Evolutionary conservation across 2,113 vertebrate genomes (phyloP), one percentile per base, ranked within the genome.

Genomic region (Australoheros scitulus): DNA sequence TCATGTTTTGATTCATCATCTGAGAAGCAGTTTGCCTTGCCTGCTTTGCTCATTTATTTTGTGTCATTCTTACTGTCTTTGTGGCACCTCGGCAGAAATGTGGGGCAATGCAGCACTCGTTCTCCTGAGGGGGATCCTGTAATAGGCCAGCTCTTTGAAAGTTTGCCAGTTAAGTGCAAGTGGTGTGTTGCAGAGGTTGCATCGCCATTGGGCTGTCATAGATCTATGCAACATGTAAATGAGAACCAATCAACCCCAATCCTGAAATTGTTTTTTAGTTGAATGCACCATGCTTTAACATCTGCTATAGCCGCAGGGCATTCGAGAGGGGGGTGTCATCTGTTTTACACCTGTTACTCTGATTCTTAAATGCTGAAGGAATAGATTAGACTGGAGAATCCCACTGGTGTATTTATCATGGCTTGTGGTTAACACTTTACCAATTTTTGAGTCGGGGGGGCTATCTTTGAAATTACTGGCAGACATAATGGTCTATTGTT

Each of bases 81-180:
- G 38, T 61, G 79, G 64, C 84, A 55, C 26, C 58, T 80, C 63
- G 87, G 80, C 76, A 83, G 70, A 13, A 70, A 87, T 89, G 79
- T 88, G 88, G 91, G 89, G 38, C 76, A 61, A 56, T 65, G 80
- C 65, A 80, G 78, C 72, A 13, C 81, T 85, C 1, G 15, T 50
- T 79, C 68, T 80, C 76, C 56, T 24, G 72, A 77, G 84, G 50
- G 78, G 61, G 55, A 15, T 82, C 83, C 80, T 75, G 81, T 79
- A 80, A 83, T 81, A 88, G 89, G 89, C 89, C 89, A 83, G 84
- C 60, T 83, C 76, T 88, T 74, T 61, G 65, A 82, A 88, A 79
- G 84, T 64, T 61, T 68, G 61, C 70, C 79, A 77, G 78, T 78
- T n/a, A 68, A 75, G 63, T 80, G 58, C 60, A 38, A 91, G 76